These are phyloP conservation scores for Pionites leucogaster DNA, from an alignment of 2,113 vertebrate species.

Conservation along the genomic window DNA sequence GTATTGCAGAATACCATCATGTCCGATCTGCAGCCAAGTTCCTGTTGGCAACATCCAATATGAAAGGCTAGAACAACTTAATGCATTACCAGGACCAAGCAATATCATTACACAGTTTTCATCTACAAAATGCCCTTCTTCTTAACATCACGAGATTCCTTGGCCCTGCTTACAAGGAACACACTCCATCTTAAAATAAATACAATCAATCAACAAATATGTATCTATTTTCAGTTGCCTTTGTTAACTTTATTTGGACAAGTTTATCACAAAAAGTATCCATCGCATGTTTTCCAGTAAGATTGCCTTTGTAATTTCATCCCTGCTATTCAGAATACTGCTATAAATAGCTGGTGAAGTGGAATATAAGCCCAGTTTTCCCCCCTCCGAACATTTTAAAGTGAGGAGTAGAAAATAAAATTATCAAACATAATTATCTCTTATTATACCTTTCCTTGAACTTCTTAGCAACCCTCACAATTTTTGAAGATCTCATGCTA, in stretches of 20 bases:
- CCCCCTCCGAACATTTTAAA: background rate
- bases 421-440: background rate
- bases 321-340: background rate
- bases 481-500: background rate
- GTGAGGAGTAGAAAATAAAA: background rate
- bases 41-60: background rate
- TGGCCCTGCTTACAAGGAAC: background rate
- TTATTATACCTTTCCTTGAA: background rate
- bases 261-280: background rate
- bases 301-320: background rate
- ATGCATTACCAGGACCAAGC: background rate
- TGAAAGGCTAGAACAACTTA: background rate
- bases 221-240: background rate
- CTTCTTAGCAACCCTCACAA: background rate
- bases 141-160: background rate
- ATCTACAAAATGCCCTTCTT: background rate
- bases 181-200: background rate
- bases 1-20: background rate
- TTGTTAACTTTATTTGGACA: background rate
- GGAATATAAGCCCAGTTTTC: background rate
- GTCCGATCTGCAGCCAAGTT: background rate
- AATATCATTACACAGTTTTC: fast-evolving
- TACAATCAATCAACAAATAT: no score
- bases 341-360: background rate
- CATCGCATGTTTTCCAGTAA: background rate